Conservation (phyloP, 1,140 invertebrate genomes). For the Drosophila guanche region DNA sequence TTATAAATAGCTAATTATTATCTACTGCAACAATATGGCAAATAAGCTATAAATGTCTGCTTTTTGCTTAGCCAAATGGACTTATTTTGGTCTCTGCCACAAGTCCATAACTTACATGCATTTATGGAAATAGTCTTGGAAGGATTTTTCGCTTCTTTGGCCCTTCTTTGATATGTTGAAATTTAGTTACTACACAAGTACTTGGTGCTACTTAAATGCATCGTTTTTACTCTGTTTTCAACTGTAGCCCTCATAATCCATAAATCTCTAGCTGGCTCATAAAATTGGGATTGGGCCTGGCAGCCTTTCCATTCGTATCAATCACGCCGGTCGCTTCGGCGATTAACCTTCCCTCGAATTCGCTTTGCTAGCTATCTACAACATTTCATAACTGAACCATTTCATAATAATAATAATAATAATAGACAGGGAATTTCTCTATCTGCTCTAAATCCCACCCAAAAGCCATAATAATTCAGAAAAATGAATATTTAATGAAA, state of each 20-base stretch:
- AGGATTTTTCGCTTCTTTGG: no score
- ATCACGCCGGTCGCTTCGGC: constrained; percentile 24
- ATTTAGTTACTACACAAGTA: no score
- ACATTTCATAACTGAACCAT: constrained; percentile 9
- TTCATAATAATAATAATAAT: constrained; percentile 14
- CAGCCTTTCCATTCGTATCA: constrained; percentile 37
- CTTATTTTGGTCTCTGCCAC: no score
- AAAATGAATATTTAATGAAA: not conserved
- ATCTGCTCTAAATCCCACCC: constrained; percentile 34
- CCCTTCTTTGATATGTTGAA: no score
- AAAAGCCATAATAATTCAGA: not conserved
- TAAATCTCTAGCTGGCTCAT: not conserved
- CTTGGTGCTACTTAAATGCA: no score
- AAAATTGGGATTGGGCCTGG: constrained; percentile 3
- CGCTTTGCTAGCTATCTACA: constrained; percentile 8
- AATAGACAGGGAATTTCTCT: constrained; percentile 20
- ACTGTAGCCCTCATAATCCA: not conserved
- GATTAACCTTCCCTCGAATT: constrained; percentile 48
- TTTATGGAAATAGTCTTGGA: no score
- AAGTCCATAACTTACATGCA: no score
- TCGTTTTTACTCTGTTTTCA: not conserved
- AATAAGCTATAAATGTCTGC: no score
- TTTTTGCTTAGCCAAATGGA: no score
- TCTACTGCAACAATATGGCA: no score
- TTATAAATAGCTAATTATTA: no score